Conservation (phyloP, 2,888 invertebrate species). For the Caenorhabditis sinica region DNA sequence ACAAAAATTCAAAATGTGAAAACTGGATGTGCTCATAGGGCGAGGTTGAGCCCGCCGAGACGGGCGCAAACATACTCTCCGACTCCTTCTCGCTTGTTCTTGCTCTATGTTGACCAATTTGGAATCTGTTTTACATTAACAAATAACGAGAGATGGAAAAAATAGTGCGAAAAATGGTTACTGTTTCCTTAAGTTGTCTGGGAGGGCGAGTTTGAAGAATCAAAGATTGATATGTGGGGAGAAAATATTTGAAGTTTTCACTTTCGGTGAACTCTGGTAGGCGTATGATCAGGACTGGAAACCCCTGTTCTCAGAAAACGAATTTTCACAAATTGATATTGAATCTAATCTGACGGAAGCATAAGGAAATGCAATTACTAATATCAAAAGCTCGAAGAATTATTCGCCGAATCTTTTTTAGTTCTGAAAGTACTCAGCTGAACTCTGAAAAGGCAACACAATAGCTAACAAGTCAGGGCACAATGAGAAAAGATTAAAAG, state of each 20-base stretch:
- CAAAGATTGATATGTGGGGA: too few relatives aligned
- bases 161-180: conserved; percentile 12
- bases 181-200: neutral
- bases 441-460: too few relatives aligned
- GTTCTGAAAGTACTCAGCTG: too few relatives aligned
- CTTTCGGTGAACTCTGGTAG: neutral
- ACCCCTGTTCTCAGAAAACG: too few relatives aligned
- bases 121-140: conserved; percentile 53
- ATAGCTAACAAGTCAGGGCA: neutral
- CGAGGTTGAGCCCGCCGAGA: conserved; percentile 32
- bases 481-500: neutral
- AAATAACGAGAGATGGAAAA: conserved; percentile 12
- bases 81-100: conserved; percentile 48
- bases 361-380: neutral
- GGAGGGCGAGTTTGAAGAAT: neutral
- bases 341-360: neutral
- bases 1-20: conserved; percentile 55
- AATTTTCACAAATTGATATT: neutral
- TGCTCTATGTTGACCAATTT: conserved; percentile 50
- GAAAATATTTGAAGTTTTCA: neutral
- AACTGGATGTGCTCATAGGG: conserved; percentile 46
- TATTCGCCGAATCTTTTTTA: too few relatives aligned
- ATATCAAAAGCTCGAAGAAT: neutral
- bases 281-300: too few relatives aligned
- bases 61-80: conserved; percentile 53